Percentiles rank a stretch among this genome's conserved stretches.
Conservation (phyloP, 2,888 invertebrate genomes). For the Diadegma fenestrale region DNA sequence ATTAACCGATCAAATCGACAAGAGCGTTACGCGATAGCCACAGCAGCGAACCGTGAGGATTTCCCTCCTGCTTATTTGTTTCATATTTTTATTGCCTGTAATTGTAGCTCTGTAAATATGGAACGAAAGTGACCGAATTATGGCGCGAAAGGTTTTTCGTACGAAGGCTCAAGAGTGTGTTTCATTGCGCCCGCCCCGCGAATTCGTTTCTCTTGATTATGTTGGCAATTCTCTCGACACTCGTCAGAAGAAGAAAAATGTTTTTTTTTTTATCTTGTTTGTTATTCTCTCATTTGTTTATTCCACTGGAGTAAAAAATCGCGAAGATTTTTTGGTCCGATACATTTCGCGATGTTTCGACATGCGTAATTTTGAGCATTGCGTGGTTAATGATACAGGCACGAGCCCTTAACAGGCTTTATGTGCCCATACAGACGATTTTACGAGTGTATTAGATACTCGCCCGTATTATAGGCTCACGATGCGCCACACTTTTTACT, state of each 20-base stretch:
- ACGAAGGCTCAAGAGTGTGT: not conserved
- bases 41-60: not conserved
- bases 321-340: too few species aligned
- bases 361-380: not conserved
- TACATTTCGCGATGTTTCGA: not conserved
- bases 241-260: not conserved
- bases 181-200: not conserved
- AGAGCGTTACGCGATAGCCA: conserved; percentile 1
- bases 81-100: conserved; percentile 14
- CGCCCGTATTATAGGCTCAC: conserved; percentile 28
- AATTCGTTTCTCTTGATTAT: not conserved
- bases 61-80: not conserved
- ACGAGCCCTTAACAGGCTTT: conserved; percentile 27
- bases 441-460: conserved; percentile 55
- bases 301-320: not conserved
- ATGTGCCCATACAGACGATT: conserved; percentile 35
- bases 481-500: conserved; percentile 43
- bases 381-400: conserved; percentile 31
- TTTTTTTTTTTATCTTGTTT: not conserved
- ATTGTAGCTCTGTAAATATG: conserved; percentile 12
- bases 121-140: conserved; percentile 6
- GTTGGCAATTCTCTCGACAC: too few species aligned
- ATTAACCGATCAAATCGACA: conserved; percentile 43
- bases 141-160: not conserved
- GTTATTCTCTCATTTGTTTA: not conserved